A percentile compares a stretch with the other conserved stretches of the same genome.
These are phyloP conservation scores for Phenganax marumi DNA, from an alignment of 92 coral and sea anemone species.

Conservation along the genomic window DNA sequence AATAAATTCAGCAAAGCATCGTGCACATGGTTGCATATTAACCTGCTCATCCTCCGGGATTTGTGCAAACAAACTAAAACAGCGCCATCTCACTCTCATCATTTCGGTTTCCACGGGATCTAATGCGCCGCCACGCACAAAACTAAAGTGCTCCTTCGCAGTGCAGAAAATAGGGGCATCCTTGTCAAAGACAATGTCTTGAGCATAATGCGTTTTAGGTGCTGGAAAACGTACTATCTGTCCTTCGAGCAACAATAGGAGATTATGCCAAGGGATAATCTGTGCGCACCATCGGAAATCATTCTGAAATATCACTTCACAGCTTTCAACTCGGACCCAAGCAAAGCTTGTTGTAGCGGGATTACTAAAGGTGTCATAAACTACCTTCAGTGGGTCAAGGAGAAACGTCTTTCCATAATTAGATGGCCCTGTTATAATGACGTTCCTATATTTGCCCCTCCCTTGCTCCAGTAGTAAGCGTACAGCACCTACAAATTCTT, in stretches of 20 bases:
- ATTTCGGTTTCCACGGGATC: not conserved
- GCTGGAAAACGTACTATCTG: conserved; percentile 6
- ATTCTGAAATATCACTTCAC: conserved; percentile 18
- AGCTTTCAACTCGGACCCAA: conserved; percentile 11
- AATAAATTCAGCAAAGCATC: conserved; percentile 26
- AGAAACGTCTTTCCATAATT: too few relatives aligned
- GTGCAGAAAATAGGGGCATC: conserved; percentile 7
- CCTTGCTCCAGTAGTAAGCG: conserved; percentile 44
- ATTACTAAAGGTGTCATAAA: not conserved
- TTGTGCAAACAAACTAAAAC: not conserved
- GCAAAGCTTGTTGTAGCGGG: conserved; percentile 14
- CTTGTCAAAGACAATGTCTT: conserved; percentile 11
- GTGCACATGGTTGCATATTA: not conserved
- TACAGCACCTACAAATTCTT: conserved; percentile 31
- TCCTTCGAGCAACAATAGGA: conserved; percentile 8
- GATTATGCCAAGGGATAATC: conserved; percentile 27
- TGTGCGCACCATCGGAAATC: conserved; percentile 16
- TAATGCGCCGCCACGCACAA: conserved; percentile 9
- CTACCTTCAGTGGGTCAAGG: too few relatives aligned
- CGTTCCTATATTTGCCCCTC: conserved; percentile 51
- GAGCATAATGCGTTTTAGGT: conserved; percentile 8
- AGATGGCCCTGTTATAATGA: conserved; percentile 15
- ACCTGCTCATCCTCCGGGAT: conserved; percentile 2
- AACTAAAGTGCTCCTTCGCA: not conserved
- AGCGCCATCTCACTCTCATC: conserved; percentile 17